These are phyloP conservation scores for Agapostemon virescens DNA, from an alignment of 2,888 invertebrate species.

Conservation along the genomic window DNA sequence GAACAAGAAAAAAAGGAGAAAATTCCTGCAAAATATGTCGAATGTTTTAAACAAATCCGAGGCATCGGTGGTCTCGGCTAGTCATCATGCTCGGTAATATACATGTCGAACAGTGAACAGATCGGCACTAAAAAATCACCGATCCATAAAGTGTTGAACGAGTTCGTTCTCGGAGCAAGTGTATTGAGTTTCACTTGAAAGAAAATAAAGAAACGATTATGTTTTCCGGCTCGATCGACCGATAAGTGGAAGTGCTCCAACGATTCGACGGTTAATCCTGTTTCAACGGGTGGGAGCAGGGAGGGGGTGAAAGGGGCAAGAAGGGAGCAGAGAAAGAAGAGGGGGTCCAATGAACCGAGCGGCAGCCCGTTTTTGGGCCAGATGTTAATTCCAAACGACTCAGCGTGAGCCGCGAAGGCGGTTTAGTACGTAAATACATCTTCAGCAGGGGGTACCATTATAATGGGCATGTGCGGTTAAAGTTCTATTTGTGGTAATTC, in stretches of 20 bases:
- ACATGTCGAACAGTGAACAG: neutral
- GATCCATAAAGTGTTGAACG: slow-evolving; percentile 2
- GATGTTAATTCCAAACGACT: slow-evolving; percentile 78
- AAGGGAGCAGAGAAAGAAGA: slow-evolving; percentile 10
- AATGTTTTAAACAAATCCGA: neutral
- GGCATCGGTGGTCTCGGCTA: neutral
- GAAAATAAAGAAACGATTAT: slow-evolving; percentile 18
- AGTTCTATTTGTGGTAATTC: slow-evolving; percentile 81
- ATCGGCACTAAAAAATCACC: neutral
- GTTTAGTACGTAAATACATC: slow-evolving; percentile 79
- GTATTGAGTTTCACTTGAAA: slow-evolving; percentile 12
- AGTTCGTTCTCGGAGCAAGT: slow-evolving; percentile 14
- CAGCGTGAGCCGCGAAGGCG: slow-evolving; percentile 78
- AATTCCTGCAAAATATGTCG: neutral
- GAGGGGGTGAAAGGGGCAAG: neutral
- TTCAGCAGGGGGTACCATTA: slow-evolving; percentile 80
- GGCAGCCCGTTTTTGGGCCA: slow-evolving; percentile 72
- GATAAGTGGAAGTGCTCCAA: slow-evolving; percentile 13
- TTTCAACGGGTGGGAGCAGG: slow-evolving; percentile 2
- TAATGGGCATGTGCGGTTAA: slow-evolving; percentile 79
- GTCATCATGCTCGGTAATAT: slow-evolving; percentile 1
- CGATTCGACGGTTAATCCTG: slow-evolving; percentile 52
- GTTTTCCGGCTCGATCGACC: slow-evolving; percentile 32
- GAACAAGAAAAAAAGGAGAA: neutral
- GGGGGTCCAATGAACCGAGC: slow-evolving; percentile 65